Evolutionary conservation across 2,888 invertebrate genomes (phyloP), one percentile per base, ranked within the genome.

Genomic region (Aquatica leii): DNA sequence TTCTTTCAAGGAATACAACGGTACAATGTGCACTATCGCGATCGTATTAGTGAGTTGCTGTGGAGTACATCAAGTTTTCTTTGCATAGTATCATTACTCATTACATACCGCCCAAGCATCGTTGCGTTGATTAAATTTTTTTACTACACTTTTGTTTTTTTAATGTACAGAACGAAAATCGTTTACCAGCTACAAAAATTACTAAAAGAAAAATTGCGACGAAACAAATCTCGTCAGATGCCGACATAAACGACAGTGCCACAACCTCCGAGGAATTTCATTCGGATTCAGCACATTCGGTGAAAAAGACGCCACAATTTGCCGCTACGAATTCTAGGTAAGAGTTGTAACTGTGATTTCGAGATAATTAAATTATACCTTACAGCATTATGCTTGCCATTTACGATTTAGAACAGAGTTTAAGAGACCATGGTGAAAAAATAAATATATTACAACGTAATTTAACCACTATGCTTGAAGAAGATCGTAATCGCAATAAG

Each of bases 171-270:
- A 82, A 82, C 53, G 86, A 86, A 68, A 83, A 84, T 43, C 82
- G 86, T 68, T 82, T 84, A 50, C 82, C 85, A 14, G 80, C 84
- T 61, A 75, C 84, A 66, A 85, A 85, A 74, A 78, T 80, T 48
- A 80, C 81, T 9, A 85, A 85, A 69, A 80, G 84, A 68, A 85
- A 84, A 73, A 78, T 84, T 57, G 78, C 84, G 18, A 79, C 80
- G 58, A 84, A 84, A 70, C 81, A 84, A 69, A 82, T 85, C 41
- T 81, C 85, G 17, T 84, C 84, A 35, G 86, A 85, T 70, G 84
- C 83, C 55, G 84, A 83, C 57, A 84, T 82, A 50, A 81, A 81
- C 66, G 84, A 84, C 52, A 79, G 76, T 68, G 77, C 74, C 9
- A 78, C 76, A 9, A 79, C 79, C 48, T 79, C 80, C 1, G 80